These are phyloP conservation scores for Caerostris extrusa DNA, from an alignment of 1,140 invertebrate species.

Conservation along the genomic window DNA sequence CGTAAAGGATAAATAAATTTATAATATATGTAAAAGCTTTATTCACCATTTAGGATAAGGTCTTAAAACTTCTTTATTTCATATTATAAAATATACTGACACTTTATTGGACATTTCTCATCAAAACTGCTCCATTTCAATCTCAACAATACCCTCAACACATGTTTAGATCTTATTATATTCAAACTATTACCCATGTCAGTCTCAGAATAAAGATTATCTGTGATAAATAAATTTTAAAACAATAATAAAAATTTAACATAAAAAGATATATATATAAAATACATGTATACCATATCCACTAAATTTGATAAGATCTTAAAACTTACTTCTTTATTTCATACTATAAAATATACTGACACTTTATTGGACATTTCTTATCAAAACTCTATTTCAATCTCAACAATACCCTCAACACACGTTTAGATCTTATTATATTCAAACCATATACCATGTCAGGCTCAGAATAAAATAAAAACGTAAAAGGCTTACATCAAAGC, in stretches of 20 bases:
- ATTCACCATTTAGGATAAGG: too few relatives aligned
- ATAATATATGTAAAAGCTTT: too few relatives aligned
- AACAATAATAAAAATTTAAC: too few relatives aligned
- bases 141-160: too few relatives aligned
- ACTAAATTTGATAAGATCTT: too few relatives aligned
- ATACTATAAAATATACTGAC: not conserved
- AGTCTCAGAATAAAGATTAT: not conserved
- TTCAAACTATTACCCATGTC: not conserved
- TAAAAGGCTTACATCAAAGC: not conserved
- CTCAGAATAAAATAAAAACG: not conserved
- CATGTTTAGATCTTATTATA: not conserved
- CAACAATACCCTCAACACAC: not conserved
- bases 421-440: not conserved
- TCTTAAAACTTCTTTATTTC: too few relatives aligned
- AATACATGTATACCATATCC: too few relatives aligned
- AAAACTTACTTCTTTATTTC: too few relatives aligned
- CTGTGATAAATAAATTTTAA: slow-evolving; percentile 34
- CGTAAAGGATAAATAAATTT: too few relatives aligned
- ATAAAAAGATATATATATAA: too few relatives aligned
- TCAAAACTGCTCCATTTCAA: not conserved
- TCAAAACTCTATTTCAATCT: not conserved
- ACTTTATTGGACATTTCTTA: not conserved
- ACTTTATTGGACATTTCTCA: not conserved
- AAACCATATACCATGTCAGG: not conserved
- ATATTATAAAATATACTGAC: too few relatives aligned